These are phyloP conservation scores for Syrrhaptes paradoxus DNA, from an alignment of 2,113 vertebrate genomes.

Conservation along the genomic window DNA sequence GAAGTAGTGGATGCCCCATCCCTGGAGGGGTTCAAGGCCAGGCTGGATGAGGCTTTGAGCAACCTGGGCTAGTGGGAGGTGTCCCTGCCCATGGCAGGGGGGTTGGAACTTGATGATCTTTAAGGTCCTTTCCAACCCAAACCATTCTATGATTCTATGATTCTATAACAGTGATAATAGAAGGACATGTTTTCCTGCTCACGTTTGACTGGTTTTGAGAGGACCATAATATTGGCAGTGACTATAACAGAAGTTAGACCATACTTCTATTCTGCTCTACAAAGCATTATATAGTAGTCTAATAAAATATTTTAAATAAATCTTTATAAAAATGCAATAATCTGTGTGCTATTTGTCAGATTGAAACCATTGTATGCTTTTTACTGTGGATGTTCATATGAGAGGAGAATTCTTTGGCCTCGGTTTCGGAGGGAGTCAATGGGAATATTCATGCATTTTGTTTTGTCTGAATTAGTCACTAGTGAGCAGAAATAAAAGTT, in stretches of 20 bases:
- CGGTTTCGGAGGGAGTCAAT: not conserved
- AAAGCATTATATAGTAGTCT: not conserved
- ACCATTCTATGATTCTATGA: too few species aligned
- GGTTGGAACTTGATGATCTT: too few species aligned
- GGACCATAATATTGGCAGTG: not conserved
- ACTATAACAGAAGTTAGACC: not conserved
- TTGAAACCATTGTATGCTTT: not conserved
- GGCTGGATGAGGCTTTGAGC: too few species aligned
- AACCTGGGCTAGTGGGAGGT: too few species aligned
- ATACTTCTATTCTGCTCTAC: not conserved
- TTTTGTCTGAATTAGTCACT: not conserved
- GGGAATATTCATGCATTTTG: not conserved
- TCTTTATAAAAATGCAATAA: not conserved
- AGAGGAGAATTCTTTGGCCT: not conserved
- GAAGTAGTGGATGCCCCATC: too few species aligned
- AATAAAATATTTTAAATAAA: not conserved
- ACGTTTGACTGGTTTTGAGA: not conserved
- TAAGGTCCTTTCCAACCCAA: too few species aligned
- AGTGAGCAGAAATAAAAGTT: not conserved
- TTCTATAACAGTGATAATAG: not conserved
- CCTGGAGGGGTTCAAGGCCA: too few species aligned
- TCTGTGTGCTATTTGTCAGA: not conserved
- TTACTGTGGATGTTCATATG: not conserved
- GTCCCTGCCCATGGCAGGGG: too few species aligned
- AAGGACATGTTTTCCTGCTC: not conserved